Conservation (phyloP, 1,140 invertebrate species). For the Apis dorsata region DNA sequence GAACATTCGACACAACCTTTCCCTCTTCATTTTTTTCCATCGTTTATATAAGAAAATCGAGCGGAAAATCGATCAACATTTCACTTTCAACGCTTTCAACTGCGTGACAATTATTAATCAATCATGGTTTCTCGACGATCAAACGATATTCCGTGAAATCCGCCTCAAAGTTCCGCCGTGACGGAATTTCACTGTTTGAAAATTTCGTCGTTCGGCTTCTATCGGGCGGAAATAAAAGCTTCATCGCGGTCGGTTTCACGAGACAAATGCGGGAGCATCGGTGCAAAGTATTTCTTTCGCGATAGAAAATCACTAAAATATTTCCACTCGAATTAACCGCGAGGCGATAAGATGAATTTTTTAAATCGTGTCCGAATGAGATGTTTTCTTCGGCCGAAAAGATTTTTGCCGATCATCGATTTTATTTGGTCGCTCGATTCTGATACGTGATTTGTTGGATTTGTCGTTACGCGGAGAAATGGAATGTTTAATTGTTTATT, state of each 20-base stretch:
- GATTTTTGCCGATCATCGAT: not conserved
- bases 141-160: not conserved
- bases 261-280: not conserved
- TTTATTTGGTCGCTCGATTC: not conserved
- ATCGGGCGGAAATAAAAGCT: constrained; percentile 5
- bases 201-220: not conserved
- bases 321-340: not conserved
- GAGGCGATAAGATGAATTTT: not conserved
- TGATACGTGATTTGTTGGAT: not conserved
- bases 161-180: no score
- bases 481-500: not conserved
- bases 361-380: not conserved
- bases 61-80: not conserved
- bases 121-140: not conserved
- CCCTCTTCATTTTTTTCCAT: not conserved
- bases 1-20: no score
- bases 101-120: not conserved
- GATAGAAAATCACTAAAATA: not conserved
- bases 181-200: not conserved
- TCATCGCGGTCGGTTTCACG: not conserved
- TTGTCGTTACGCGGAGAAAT: not conserved
- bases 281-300: not conserved
- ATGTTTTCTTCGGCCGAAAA: not conserved
- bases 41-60: not conserved
- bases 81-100: not conserved